Evolutionary conservation across 1,140 invertebrate species (phyloP).

Genomic region (Temnothorax curvispinosus): DNA sequence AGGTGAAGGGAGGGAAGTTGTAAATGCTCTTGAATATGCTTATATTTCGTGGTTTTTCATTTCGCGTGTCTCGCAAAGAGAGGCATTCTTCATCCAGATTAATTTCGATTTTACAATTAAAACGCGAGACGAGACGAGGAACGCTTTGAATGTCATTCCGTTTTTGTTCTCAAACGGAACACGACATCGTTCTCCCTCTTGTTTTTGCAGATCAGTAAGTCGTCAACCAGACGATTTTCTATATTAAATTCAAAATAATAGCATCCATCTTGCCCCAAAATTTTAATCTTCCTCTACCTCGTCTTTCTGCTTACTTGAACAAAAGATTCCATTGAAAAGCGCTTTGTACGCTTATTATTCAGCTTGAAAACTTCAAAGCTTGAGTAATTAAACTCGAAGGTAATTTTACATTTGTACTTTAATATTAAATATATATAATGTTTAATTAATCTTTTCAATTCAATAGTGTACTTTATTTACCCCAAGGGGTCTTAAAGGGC

Average conservation of each 20-base stretch:
- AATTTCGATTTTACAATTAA: constrained; percentile 65
- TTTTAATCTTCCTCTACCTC: constrained; percentile 36
- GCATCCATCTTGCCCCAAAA: constrained; percentile 26
- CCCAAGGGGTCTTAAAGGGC: too few relatives aligned
- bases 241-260: constrained; percentile 69
- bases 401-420: neutral
- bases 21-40: neutral
- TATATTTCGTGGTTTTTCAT: neutral
- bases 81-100: constrained; percentile 16
- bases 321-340: neutral
- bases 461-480: too few relatives aligned
- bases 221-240: constrained; percentile 12
- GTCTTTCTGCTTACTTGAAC: neutral
- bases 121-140: neutral
- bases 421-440: neutral
- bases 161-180: constrained; percentile 53
- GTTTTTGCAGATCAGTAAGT: constrained; percentile 39
- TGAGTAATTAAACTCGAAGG: neutral
- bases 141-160: constrained; percentile 1
- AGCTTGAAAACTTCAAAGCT: constrained; percentile 9
- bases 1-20: neutral
- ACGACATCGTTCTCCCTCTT: neutral
- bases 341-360: constrained; percentile 1
- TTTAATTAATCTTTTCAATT: neutral
- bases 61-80: neutral